These are phyloP conservation scores for Dysmachus trigonus DNA, from an alignment of 2,888 invertebrate genomes.

Conservation along the genomic window DNA sequence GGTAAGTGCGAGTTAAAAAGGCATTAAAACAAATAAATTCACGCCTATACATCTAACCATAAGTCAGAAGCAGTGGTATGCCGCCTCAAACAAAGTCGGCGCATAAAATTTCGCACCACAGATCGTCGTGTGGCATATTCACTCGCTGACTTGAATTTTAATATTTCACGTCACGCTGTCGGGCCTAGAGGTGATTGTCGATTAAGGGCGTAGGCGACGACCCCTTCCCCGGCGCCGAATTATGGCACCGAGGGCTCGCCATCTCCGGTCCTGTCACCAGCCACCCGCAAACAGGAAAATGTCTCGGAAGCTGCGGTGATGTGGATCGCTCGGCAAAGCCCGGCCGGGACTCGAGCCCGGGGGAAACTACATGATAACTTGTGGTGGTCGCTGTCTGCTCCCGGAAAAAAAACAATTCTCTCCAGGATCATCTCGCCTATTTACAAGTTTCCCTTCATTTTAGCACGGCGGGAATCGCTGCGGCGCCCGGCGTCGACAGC, in stretches of 20 bases:
- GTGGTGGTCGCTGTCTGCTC: neutral
- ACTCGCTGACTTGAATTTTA: constrained; percentile 32
- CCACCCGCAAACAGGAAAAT: constrained; percentile 10
- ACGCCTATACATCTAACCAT: neutral
- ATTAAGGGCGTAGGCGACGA: neutral
- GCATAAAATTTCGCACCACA: neutral
- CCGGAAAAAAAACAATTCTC: neutral
- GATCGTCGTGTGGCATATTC: constrained; percentile 4
- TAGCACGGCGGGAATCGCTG: no score
- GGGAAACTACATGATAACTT: constrained; percentile 15
- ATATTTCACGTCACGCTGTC: constrained; percentile 24
- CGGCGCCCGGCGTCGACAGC: no score
- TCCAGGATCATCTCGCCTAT: neutral
- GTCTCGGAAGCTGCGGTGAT: constrained; percentile 28
- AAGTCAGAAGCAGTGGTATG: neutral
- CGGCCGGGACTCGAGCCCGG: neutral
- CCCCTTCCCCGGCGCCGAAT: neutral
- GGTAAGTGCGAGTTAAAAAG: neutral
- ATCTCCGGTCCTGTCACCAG: constrained; percentile 19
- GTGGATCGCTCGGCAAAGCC: neutral
- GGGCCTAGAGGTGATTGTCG: constrained; percentile 10
- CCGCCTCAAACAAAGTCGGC: neutral
- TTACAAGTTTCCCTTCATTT: neutral
- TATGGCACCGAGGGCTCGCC: neutral
- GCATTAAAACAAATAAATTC: constrained; percentile 16